Conservation (phyloP, 2,113 vertebrate species). For the Nycticebus coucang region DNA sequence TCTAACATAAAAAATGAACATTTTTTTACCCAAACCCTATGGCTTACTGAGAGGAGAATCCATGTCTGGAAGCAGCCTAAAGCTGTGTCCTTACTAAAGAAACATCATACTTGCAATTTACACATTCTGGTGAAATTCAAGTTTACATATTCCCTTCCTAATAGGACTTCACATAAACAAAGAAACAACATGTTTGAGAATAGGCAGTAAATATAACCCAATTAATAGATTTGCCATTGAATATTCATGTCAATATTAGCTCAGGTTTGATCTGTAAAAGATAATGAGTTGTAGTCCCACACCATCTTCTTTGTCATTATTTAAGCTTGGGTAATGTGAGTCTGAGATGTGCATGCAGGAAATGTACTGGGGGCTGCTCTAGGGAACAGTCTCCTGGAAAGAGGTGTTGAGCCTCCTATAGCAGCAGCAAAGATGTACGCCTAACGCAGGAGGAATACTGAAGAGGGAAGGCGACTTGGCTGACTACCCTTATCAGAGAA, state of each 20-base stretch:
- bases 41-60: neutral
- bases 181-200: conserved; percentile 24
- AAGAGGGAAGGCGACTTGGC: neutral
- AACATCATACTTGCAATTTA: neutral
- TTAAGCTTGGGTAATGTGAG: neutral
- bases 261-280: neutral
- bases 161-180: neutral
- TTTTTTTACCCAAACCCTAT: neutral
- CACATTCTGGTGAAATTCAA: neutral
- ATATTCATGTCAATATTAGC: neutral
- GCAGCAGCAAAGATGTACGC: neutral
- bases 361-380: neutral
- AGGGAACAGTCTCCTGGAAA: neutral
- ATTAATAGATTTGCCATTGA: neutral
- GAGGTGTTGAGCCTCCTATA: neutral
- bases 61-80: neutral
- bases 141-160: neutral
- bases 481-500: neutral
- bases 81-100: neutral
- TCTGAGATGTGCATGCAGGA: neutral
- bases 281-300: neutral
- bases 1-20: neutral
- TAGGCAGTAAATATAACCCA: neutral
- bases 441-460: neutral
- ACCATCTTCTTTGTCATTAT: neutral